Base-by-base conservation (phyloP, 2,113 vertebrate species). In the Nycticebus coucang region DNA sequence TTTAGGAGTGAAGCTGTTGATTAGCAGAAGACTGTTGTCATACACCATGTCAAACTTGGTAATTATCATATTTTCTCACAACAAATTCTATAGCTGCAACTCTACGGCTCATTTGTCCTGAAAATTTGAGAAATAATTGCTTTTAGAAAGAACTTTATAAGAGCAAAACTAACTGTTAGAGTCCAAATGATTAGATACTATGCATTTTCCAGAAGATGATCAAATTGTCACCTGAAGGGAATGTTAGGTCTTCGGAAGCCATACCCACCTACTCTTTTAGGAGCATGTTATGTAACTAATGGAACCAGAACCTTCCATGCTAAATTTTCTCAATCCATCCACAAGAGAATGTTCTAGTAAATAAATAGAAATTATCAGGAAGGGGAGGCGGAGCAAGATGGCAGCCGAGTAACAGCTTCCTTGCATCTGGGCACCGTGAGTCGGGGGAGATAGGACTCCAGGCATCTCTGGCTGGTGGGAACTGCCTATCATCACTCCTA, bases 61-160 rank as follows among this genome's bases (percentile, higher is more conserved):
- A 96, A 96, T 98, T 98, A 97, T 93, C 87, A 92, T 97, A 77
- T 95, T 97, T 96, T 94, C 91, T 96, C 96, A 94, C 97, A 95
- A 94, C 96, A 95, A 62, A 55, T 93, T 95, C 91, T 95, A 91
- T 95, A 95, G 95, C 95, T 96, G 94, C 97, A 93, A 60, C 78
- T 84, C 97, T 97, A 71, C 91, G 95, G 82, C 95, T 96, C 93
- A 90, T 96, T 97, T 97, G 93, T 92, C 80, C 72, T 84, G 89
- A 96, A 75, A 97, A 96, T 74, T 94, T 91, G 57, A 75, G 89
- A 94, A 97, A 97, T 97, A 94, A 96, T 93, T 97, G 94, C 95
- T 97, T 97, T 92, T 0, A 1, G 94, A 93, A 53, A 93, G 66
- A 80, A 94, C 80, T 94, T 96, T 96, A 86, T n/a, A 80, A 95